A percentile compares a stretch with the other conserved stretches of the same genome.
These are phyloP conservation scores for Epinephelus cyanopodus DNA, from an alignment of 2,113 vertebrate genomes.

Conservation along the genomic window DNA sequence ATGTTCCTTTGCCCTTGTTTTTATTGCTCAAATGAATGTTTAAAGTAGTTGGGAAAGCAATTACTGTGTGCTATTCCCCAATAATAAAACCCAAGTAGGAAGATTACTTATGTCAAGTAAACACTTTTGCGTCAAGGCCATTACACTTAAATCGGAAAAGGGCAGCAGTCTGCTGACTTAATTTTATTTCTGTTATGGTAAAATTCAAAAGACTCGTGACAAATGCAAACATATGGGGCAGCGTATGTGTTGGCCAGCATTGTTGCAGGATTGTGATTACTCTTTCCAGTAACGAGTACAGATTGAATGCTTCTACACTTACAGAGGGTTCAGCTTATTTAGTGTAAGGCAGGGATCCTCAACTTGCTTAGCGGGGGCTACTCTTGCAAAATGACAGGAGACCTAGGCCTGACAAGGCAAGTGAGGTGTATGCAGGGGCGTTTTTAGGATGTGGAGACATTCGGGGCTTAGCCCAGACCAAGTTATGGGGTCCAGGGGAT, in stretches of 20 bases:
- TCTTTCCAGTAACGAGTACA: too few species aligned
- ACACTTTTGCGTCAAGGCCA: constrained; percentile 11
- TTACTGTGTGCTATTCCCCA: constrained; percentile 17
- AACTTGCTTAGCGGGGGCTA: too few species aligned
- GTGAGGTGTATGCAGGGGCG: too few species aligned
- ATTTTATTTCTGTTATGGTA: background rate
- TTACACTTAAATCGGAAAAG: constrained; percentile 6
- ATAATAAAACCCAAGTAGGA: constrained; percentile 30
- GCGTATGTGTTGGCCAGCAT: background rate
- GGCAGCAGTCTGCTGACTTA: background rate
- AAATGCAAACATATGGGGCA: background rate
- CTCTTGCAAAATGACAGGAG: too few species aligned
- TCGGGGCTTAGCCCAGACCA: too few species aligned
- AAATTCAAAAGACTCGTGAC: background rate
- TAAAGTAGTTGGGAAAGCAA: constrained; percentile 30
- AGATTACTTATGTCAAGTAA: constrained; percentile 35
- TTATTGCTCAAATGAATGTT: constrained; percentile 44
- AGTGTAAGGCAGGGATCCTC: too few species aligned
- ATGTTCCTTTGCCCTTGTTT: constrained; percentile 34
- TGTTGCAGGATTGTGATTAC: too few species aligned
- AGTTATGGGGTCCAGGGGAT: too few species aligned
- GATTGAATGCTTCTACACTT: too few species aligned
- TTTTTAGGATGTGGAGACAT: too few species aligned
- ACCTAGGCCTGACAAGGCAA: too few species aligned
- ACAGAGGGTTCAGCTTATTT: too few species aligned